Evolutionary conservation across 2,113 vertebrate genomes (phyloP).

Genomic region (Thalassarche chlororhynchos): DNA sequence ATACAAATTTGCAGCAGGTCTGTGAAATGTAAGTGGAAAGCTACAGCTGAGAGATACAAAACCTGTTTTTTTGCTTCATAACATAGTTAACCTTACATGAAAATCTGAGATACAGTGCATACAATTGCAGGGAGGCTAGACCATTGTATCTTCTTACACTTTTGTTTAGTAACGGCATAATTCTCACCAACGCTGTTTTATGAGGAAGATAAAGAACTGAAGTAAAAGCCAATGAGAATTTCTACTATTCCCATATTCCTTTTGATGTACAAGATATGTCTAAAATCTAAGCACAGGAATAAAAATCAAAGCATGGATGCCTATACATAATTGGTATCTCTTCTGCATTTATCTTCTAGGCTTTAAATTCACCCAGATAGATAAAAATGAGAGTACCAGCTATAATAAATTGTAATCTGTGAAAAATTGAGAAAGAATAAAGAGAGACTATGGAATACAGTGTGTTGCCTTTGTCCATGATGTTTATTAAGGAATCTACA

Average conservation of each 20-base stretch:
- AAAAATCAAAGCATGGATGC: neutral
- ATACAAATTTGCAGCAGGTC: neutral
- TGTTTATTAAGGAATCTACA: neutral
- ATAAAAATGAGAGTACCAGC: neutral
- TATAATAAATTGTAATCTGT: neutral
- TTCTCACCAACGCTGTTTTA: neutral
- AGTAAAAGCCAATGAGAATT: neutral
- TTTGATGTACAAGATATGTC: neutral
- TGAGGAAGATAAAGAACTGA: neutral
- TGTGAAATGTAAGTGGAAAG: neutral
- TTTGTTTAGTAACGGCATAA: neutral
- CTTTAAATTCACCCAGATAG: neutral
- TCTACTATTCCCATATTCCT: neutral
- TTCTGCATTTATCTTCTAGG: neutral
- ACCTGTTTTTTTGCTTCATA: neutral
- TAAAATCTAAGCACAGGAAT: neutral
- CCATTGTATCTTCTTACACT: accelerated
- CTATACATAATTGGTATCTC: neutral
- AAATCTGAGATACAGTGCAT: neutral
- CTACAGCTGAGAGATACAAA: neutral
- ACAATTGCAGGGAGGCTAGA: neutral
- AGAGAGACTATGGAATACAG: neutral
- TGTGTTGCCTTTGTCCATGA: neutral
- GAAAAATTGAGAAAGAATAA: neutral
- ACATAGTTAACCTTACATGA: neutral